These are phyloP conservation scores for Pheosia tremula DNA, from an alignment of 2,888 invertebrate genomes.

Conservation along the genomic window DNA sequence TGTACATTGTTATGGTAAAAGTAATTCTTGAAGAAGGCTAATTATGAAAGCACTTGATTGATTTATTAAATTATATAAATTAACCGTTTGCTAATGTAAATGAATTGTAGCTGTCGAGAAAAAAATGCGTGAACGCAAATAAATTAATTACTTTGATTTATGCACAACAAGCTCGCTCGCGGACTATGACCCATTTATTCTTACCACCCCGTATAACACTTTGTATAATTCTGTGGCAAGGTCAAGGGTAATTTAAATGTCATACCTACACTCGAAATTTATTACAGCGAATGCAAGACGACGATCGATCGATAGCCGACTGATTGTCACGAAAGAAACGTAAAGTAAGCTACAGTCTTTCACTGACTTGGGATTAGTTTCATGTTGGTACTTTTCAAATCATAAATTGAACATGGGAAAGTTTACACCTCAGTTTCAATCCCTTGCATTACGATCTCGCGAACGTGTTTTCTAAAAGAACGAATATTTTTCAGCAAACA, in stretches of 20 bases:
- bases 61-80: too few species aligned
- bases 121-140: conserved; percentile 13
- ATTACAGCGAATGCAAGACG: conserved; percentile 23
- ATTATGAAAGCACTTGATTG: too few species aligned
- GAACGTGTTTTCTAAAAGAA: conserved; percentile 21
- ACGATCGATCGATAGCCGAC: conserved; percentile 28
- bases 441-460: conserved; percentile 28
- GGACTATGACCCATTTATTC: conserved; percentile 1
- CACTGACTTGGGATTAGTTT: conserved; percentile 43
- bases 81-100: too few species aligned
- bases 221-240: conserved; percentile 17
- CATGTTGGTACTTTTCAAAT: conserved; percentile 34
- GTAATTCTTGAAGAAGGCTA: too few species aligned
- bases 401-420: conserved; percentile 39
- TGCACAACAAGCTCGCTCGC: conserved; percentile 15
- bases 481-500: conserved; percentile 10
- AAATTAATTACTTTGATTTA: conserved; percentile 30
- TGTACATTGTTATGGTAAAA: too few species aligned
- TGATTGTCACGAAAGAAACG: conserved; percentile 36
- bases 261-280: conserved; percentile 22
- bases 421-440: conserved; percentile 35
- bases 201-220: conserved; percentile 4
- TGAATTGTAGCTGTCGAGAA: too few species aligned
- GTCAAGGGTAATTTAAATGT: conserved; percentile 36
- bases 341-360: conserved; percentile 35